Base-by-base conservation (phyloP, 2,888 invertebrate genomes). In the Sarcophaga subvicina region DNA sequence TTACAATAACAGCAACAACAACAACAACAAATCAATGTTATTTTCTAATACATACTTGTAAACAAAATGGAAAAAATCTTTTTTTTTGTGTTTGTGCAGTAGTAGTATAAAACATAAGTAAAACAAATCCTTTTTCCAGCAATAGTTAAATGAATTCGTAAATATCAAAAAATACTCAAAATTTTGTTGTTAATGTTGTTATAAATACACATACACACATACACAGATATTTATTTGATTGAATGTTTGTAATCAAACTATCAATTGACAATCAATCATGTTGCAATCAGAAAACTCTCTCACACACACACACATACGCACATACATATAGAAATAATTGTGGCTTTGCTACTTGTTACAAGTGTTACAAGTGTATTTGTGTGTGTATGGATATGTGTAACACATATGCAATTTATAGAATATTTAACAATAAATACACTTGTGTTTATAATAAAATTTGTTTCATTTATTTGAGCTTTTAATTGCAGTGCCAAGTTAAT, bases 391-490 rank as follows among this genome's bases (percentile, higher is more conserved):
- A 1, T 54, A 10, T 17, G 54, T 54, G 2, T 5, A 49, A 54
- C 2, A 54, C 17, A 54, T 54, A 14, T 54, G 54, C 5, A 54
- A 54, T 12, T 54, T 54, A 54, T 54, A 20, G 10, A 25, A 49
- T 64, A 49, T 75, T 66, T 64, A 27, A 54, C 27, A 76, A 66
- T 27, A 12, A 66, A 66, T 70, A 27, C 27, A 63, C 45, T 85
- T 83, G 49, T 62, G 67, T 85, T 85, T 80, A 69, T 77, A 85
- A 85, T 77, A 80, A 80, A 80, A 80, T 85, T 81, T 87, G 79
- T 76, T 79, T 37, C 75, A 84, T 71, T 84, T 87, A 80, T 84
- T 84, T 82, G 63, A 84, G 76, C 71, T 72, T 87, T 84, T 79
- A 54, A 54, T 54, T 78, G 84, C 84, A 69, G 47, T 79, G 70